Base-by-base conservation (phyloP, 2,797 vertebrate species). In the Malacoctenus gilli region DNA sequence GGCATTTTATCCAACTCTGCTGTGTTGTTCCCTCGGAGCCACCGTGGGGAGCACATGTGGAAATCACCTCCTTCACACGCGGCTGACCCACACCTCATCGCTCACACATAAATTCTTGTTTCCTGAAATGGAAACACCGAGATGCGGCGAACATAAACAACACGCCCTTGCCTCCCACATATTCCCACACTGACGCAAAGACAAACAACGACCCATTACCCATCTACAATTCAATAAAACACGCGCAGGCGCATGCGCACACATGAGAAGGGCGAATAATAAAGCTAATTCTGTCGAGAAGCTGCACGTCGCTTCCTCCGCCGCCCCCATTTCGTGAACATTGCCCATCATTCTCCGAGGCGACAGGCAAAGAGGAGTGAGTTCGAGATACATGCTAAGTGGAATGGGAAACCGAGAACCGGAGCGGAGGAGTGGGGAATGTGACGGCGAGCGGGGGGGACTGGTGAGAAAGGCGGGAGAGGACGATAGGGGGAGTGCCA, bases 371-470 rank as follows among this genome's bases (percentile, higher is more conserved):
- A 55, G 65, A 67, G 25, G 61, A 73, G 35, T 16, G 28, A 67
- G 59, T 35, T 47, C 68, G 68, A 80, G 50, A 79, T 49, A 74
- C 55, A 78, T 61, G 72, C 40, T 80, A 72, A 80, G 68, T 70
- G 68, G 74, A 79, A 86, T 59, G 69, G 75, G 75, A 84, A 84
- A 75, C 75, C 80, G 78, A 79, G 63, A 48, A 72, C 52, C 64
- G 55, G 74, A 49, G 68, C 63, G 51, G 59, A 59, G 68, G 47
- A 68, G 68, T 32, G 54, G 57, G 47, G 71, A 59, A 73, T 28
- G 67, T 48, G 77, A 66, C 64, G 50, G 67, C 14, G 1, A 14
- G 1, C 61, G 66, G 69, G 62, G 65, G 72, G 71, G 64, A 40
- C 46, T 18, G 57, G 70, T 54, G 71, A 69, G 61, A 68, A 60